Evolutionary conservation across 2,113 vertebrate genomes (phyloP).

Genomic region (Thamnophis sirtalis): DNA sequence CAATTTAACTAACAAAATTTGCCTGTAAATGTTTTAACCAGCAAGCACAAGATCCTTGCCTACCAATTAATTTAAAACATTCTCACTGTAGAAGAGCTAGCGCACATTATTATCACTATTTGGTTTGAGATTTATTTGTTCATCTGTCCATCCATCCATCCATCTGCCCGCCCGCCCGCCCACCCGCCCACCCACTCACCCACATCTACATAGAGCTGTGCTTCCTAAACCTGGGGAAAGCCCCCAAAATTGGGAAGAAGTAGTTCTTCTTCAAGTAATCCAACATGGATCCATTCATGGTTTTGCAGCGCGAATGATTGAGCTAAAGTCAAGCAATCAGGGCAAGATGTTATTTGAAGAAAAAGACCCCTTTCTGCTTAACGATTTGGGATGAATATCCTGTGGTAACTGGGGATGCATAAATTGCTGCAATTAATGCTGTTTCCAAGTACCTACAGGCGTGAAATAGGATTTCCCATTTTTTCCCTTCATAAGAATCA

Average conservation of each 20-base stretch:
- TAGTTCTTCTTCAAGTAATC: neutral
- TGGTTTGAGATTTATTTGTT: neutral
- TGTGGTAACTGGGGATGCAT: neutral
- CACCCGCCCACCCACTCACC: neutral
- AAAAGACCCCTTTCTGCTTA: neutral
- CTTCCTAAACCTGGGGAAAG: neutral
- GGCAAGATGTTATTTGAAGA: neutral
- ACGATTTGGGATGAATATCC: neutral
- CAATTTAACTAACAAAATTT: neutral
- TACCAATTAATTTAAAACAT: neutral
- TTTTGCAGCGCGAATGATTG: neutral
- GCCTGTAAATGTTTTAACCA: neutral
- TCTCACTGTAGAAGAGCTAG: neutral
- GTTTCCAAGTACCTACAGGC: neutral
- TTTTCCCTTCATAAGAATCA: neutral
- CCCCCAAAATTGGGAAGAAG: neutral
- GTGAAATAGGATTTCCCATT: neutral
- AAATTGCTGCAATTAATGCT: neutral
- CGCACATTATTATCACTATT: no score
- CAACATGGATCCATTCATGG: neutral
- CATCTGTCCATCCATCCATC: neutral
- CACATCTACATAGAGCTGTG: neutral
- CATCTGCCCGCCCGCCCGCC: fast-evolving
- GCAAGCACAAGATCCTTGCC: neutral
- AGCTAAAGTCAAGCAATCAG: neutral